Evolutionary conservation across 2,113 vertebrate species (phyloP), one percentile per base, ranked within the genome.

Genomic region (Leucosticte australis): DNA sequence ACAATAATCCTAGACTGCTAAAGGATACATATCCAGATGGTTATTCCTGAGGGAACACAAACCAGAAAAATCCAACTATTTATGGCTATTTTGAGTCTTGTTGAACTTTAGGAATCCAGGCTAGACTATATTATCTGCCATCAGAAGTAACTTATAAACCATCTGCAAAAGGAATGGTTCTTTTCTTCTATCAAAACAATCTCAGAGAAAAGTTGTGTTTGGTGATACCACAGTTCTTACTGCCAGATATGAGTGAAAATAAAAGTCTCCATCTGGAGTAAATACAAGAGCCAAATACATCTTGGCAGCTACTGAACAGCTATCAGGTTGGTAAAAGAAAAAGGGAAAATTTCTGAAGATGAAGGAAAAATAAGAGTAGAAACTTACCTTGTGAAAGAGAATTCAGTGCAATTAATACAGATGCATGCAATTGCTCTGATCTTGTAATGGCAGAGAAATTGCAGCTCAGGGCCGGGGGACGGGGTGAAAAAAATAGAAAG

Each of bases 221-320:
- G 55, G 57, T 87, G 89, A 83, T 85, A 73, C 50, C 84, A 83
- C 22, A 62, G 74, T 27, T 91, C 59, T 42, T 87, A 64, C 37
- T 92, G 78, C 33, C 78, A 92, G 67, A 85, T 76, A 90, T 4
- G 53, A 92, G 42, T 88, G 70, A 91, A 95, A 95, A 92, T 55
- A 83, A 75, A 83, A 87, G 47, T 63, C 33, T 85, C 78, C 84
- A 93, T 94, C 70, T 80, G 65, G 93, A 90, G 39, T 76, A 94
- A 91, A 92, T 59, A 69, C 50, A 83, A 85, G 74, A 95, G 74
- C 75, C 79, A 95, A 95, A 87, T 70, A 83, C 18, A 50, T 86
- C 67, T 73, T 91, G 87, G 93, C 90, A 92, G 50, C 46, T 92
- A 80, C 46, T 65, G 67, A 85, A 91, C 39, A 41, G 27, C 15